Base-by-base conservation (phyloP, 2,797 vertebrate species). In the Antennarius maculatus region DNA sequence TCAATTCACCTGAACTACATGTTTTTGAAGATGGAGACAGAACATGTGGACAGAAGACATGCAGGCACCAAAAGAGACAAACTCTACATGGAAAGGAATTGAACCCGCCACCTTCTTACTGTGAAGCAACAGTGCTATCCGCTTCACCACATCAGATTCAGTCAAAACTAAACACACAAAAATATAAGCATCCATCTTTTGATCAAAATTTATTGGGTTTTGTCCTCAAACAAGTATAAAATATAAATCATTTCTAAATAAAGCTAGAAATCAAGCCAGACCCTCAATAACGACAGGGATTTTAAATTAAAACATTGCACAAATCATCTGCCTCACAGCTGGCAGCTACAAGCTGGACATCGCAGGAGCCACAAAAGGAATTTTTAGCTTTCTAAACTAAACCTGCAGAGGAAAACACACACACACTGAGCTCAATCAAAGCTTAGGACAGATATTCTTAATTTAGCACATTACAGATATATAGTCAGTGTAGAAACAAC, bases 221-320 rank as follows among this genome's bases (percentile, higher is more conserved):
- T 82, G 82, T 92, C 86, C 83, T 88, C 83, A 91, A 93, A 93
- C 89, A 91, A 90, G 90, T 93, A 92, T 84, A 93, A 93, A 92
- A 92, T 91, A 90, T 91, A 91, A 88, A 87, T 88, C 80, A 84
- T 88, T 80, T 91, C 88, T 80, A 91, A 90, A 80, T 77, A 50
- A 83, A 81, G 71, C 77, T 76, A 75, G 69, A 79, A 80, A 88
- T 78, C 74, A 90, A 88, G 86, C 84, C 76, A 89, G 80, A 83
- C 79, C 77, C 77, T 86, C 83, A 74, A 84, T 75, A 86, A 88
- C 78, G 78, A 81, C 87, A 82, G 77, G 69, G 81, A 66, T 77
- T 75, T 89, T 70, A 89, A 89, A 85, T 92, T 68, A 90, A 43
- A 46, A 78, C 82, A 91, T 90, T 90, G 89, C 88, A 92, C 88